Base-by-base conservation (phyloP, 1,140 invertebrate genomes). In the Panagrolaimus sp. region DNA sequence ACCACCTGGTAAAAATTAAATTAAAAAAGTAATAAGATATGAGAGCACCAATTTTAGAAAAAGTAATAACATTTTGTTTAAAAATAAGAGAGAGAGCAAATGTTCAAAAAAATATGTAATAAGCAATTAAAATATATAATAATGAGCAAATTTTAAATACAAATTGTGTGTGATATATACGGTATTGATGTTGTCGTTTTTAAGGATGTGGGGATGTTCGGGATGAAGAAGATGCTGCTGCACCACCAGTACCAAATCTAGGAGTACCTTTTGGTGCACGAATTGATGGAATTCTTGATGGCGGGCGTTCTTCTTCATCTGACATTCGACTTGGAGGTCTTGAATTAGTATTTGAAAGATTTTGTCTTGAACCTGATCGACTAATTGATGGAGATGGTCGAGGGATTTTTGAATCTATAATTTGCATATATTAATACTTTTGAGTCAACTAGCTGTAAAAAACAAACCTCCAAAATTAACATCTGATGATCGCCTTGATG, bases 401-500 rank as follows among this genome's bases (percentile, higher is more conserved):
- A 20, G 64, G 64, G 42, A 69, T 70, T 31, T 63, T 66, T 9
- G 65, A 42, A 45, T 64, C 44, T 64, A 31, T 43, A 46, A 9
- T 38, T 38, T 38, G 7, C 2, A 11, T 23, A 9, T 44, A 1
- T 38, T 67, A 44, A 62, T 31, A n/a, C 9, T 53, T 11, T 27
- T 61, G 9, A n/a, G n/a, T n/a, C n/a, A n/a, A n/a, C n/a, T n/a
- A n/a, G n/a, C n/a, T n/a, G n/a, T n/a, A n/a, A n/a, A n/a, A n/a
- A n/a, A 67, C 66, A 31, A 70, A 66, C 31, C 31, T 16, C 1
- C 65, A 27, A 42, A 43, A 45, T 46, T 72, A 16, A 72, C 53
- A 62, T 72, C 70, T 25, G 71, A 73, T n/a, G 69, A 43, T 5
- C 63, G 70, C 9, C 70, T 11, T 23, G 70, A 72, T 3, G 42